phyloP scores from a whole-genome alignment of 2,797 vertebrate genomes.

The Apogon hyalosoma region DNA sequence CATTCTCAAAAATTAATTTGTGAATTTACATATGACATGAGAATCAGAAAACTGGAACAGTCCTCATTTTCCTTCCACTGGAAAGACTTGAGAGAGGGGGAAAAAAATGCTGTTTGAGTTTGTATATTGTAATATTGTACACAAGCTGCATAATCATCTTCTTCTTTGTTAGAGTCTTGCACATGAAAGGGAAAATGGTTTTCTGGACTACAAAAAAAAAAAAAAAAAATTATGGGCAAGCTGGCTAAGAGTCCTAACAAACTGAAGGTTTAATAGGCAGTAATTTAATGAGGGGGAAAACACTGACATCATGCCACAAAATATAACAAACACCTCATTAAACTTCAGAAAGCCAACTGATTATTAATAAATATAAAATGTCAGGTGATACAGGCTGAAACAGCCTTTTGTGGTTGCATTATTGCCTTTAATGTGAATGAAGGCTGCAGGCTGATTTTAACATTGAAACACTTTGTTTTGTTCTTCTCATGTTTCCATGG shows the following conservation, averaged over 20 bases:
- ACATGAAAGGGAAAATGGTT: conserved; percentile 36
- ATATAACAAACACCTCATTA: neutral
- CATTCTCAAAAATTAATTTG: conserved; percentile 6
- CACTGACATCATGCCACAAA: neutral
- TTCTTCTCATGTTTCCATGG: conserved; percentile 35
- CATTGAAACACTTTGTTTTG: conserved; percentile 34
- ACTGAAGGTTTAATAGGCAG: conserved; percentile 38
- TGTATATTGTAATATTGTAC: conserved; percentile 40
- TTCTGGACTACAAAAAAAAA: conserved; percentile 27
- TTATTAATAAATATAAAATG: conserved; percentile 22
- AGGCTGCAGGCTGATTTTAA: conserved; percentile 1
- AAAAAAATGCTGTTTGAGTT: conserved; percentile 24
- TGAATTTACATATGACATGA: conserved; percentile 10
- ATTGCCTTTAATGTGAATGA: conserved; percentile 40
- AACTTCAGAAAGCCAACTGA: conserved; percentile 14
- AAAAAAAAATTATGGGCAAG: conserved; percentile 7
- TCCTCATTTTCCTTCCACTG: conserved; percentile 3
- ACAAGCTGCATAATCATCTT: conserved; percentile 29
- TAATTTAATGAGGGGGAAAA: conserved; percentile 20
- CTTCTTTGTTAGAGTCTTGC: conserved; percentile 37
- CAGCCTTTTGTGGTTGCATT: conserved; percentile 20
- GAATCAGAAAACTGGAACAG: neutral
- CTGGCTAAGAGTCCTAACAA: conserved; percentile 23
- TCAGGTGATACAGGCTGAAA: conserved; percentile 23
- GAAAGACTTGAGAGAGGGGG: conserved; percentile 17